Percentiles rank a stretch among this genome's conserved stretches.
Evolutionary conservation across 1,140 invertebrate genomes (phyloP).

Genomic region (Cryptotermes secundus): DNA sequence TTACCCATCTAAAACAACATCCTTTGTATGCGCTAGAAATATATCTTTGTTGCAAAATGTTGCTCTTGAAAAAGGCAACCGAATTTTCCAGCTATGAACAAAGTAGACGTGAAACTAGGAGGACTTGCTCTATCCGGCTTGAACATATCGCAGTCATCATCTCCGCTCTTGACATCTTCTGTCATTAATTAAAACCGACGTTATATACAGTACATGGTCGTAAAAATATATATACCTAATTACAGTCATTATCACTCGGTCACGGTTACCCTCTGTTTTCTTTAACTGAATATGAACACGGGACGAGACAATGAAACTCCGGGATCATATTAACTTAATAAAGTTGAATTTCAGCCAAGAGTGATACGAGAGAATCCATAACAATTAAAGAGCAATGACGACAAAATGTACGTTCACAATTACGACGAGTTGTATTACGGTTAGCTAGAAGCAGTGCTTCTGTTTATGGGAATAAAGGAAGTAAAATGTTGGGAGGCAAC

Average conservation of each 20-base stretch:
- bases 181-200: not conserved
- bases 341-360: not conserved
- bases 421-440: not conserved
- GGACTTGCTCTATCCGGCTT: too few relatives aligned
- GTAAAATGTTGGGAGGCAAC: not conserved
- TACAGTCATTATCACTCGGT: not conserved
- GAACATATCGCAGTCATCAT: not conserved
- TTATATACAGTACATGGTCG: not conserved
- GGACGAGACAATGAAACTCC: not conserved
- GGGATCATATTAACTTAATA: not conserved
- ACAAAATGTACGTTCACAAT: not conserved
- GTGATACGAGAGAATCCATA: not conserved
- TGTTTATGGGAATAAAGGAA: constrained; percentile 2
- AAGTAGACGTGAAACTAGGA: too few relatives aligned
- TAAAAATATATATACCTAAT: not conserved
- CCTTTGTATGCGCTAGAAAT: too few relatives aligned
- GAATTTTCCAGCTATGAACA: too few relatives aligned
- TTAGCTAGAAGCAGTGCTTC: not conserved
- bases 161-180: not conserved
- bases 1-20: too few relatives aligned
- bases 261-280: not conserved
- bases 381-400: not conserved
- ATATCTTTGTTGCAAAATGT: too few relatives aligned
- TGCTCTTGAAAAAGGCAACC: too few relatives aligned
- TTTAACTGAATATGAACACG: not conserved